Conservation (phyloP, 2,888 invertebrate genomes). For the Cheilosia soror region DNA sequence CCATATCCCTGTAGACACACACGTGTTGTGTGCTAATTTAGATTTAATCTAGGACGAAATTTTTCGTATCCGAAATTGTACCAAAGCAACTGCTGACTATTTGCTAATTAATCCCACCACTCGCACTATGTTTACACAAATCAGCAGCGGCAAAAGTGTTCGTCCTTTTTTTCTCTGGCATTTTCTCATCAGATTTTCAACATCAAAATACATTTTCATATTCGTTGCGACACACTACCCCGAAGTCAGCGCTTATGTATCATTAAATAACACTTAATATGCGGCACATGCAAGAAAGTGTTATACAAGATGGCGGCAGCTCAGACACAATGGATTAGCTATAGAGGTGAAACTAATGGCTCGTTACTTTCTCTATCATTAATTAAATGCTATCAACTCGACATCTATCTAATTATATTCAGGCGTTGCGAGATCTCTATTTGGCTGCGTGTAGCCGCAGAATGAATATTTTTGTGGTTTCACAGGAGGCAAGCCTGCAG, state of each 20-base stretch:
- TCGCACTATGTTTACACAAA: conserved; percentile 54
- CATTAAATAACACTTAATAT: conserved; percentile 68
- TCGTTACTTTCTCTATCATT: conserved; percentile 72
- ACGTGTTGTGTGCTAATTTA: conserved; percentile 54
- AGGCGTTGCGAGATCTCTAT: conserved; percentile 37
- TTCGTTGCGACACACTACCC: conserved; percentile 16
- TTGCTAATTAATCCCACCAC: conserved; percentile 66
- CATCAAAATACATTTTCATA: conserved; percentile 57
- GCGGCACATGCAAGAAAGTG: conserved; percentile 56
- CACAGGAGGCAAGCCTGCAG: no score
- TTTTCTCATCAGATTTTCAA: conserved; percentile 59
- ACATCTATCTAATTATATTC: conserved; percentile 68
- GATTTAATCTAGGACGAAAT: conserved; percentile 51
- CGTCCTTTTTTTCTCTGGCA: conserved; percentile 19
- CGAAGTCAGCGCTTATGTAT: conserved; percentile 12
- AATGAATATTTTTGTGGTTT: conserved; percentile 40
- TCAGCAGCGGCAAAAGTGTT: conserved; percentile 51
- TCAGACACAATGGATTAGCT: conserved; percentile 29
- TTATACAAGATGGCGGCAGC: conserved; percentile 26
- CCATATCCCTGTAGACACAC: background rate
- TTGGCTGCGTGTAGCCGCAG: conserved; percentile 56
- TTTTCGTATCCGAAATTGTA: conserved; percentile 1
- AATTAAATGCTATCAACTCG: conserved; percentile 72
- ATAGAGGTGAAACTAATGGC: conserved; percentile 73
- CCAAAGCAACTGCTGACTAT: conserved; percentile 62